Evolutionary conservation across 2,888 invertebrate species (phyloP).

Genomic region (Chymomyza caudatula): DNA sequence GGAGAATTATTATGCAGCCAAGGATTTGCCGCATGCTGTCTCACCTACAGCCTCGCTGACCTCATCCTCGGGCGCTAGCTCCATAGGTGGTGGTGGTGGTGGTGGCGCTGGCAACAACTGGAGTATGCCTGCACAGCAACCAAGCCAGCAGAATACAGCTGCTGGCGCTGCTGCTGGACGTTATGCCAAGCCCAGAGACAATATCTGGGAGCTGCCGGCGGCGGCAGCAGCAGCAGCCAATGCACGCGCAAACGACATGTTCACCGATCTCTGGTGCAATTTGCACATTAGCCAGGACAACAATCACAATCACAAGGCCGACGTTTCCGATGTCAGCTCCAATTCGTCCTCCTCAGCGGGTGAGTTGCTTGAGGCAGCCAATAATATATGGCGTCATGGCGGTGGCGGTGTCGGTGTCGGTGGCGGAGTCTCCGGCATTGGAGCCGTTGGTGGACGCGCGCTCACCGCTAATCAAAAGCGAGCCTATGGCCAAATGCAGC

Average conservation of each 20-base stretch:
- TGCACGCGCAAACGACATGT: constrained; percentile 60
- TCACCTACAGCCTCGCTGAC: constrained; percentile 72
- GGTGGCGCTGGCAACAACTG: constrained; percentile 28
- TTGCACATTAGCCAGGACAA: constrained; percentile 52
- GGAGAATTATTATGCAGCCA: constrained; percentile 47
- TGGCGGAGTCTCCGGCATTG: constrained; percentile 14
- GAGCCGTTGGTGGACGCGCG: constrained; percentile 32
- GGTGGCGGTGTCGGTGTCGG: not conserved
- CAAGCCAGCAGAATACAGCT: constrained; percentile 21
- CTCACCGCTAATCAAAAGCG: not conserved
- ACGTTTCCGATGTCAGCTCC: constrained; percentile 66
- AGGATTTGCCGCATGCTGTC: constrained; percentile 51
- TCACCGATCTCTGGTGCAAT: constrained; percentile 77
- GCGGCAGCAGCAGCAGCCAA: constrained; percentile 35
- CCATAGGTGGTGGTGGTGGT: constrained; percentile 35
- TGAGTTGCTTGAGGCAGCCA: constrained; percentile 51
- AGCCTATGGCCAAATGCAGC: not conserved
- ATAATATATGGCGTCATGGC: constrained; percentile 60
- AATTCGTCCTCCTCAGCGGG: constrained; percentile 63
- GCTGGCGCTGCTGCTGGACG: constrained; percentile 43
- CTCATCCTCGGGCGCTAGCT: constrained; percentile 58
- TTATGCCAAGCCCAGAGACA: constrained; percentile 69
- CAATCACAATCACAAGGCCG: constrained; percentile 21
- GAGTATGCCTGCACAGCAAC: constrained; percentile 17
- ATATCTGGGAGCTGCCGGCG: constrained; percentile 75